A percentile compares a stretch with the other conserved stretches of the same genome.
Conservation (phyloP, 2,888 invertebrate species). For the Acrobasis consociella region DNA sequence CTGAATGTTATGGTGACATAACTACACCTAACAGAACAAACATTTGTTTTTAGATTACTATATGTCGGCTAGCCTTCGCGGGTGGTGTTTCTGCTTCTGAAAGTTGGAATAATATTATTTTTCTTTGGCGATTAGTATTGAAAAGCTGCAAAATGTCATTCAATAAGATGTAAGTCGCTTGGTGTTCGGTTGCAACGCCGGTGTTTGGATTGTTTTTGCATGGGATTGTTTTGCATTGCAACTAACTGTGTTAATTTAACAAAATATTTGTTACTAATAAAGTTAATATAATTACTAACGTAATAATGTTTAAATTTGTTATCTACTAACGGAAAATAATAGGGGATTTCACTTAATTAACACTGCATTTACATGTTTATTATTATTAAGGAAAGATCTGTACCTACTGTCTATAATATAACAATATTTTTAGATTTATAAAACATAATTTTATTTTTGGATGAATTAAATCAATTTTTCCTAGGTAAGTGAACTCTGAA, state of each 20-base stretch:
- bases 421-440: too few relatives aligned
- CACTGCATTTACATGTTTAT: too few relatives aligned
- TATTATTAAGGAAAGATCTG: too few relatives aligned
- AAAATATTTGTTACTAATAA: not conserved
- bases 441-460: too few relatives aligned
- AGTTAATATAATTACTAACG: too few relatives aligned
- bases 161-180: conserved; percentile 76
- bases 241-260: conserved; percentile 9
- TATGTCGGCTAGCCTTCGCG: conserved; percentile 55
- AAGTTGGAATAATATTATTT: conserved; percentile 42
- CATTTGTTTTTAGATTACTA: conserved; percentile 66
- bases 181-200: conserved; percentile 26
- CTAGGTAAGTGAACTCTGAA: too few relatives aligned
- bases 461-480: too few relatives aligned
- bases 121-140: conserved; percentile 22
- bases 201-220: conserved; percentile 15
- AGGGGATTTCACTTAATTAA: not conserved
- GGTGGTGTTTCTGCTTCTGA: conserved; percentile 44
- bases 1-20: conserved; percentile 30
- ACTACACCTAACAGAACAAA: conserved; percentile 37
- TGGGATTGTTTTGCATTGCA: conserved; percentile 16
- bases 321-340: not conserved
- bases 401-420: too few relatives aligned
- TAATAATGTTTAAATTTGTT: not conserved
- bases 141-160: conserved; percentile 68